Evolutionary conservation across 2,888 invertebrate genomes (phyloP).

Genomic region (Cryptocephalus moraei): DNA sequence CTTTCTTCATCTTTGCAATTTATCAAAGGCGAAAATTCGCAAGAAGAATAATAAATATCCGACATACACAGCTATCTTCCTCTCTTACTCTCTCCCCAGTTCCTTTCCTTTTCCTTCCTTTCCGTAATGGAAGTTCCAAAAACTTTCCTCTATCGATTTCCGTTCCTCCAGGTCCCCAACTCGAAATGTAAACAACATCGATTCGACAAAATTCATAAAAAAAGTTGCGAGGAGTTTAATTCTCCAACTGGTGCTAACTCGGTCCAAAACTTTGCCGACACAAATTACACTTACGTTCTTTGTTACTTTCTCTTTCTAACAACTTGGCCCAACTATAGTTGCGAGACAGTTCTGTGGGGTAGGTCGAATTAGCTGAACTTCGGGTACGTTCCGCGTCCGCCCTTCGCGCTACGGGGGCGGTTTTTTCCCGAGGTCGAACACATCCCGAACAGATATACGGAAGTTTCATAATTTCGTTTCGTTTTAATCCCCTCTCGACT

Average conservation of each 20-base stretch:
- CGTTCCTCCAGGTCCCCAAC: neutral
- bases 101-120: no score
- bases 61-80: no score
- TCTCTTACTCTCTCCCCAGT: no score
- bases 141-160: neutral
- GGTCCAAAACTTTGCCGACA: conserved; percentile 35
- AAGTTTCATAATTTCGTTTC: no score
- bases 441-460: no score
- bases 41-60: no score
- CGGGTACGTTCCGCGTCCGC: no score
- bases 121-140: neutral
- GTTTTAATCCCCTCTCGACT: no score
- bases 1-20: no score
- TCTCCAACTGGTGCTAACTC: neutral
- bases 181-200: conserved; percentile 36
- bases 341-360: conserved; percentile 33
- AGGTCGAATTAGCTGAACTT: conserved; percentile 26
- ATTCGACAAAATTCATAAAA: conserved; percentile 38
- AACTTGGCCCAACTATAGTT: conserved; percentile 35
- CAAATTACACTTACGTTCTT: conserved; percentile 39
- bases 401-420: no score
- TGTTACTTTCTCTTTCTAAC: conserved; percentile 37
- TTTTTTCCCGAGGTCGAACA: no score
- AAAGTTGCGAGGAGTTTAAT: conserved; percentile 28
- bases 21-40: no score